Evolutionary conservation across 2,113 vertebrate genomes (phyloP), one percentile per base, ranked within the genome.

Genomic region (Polypterus bichir): DNA sequence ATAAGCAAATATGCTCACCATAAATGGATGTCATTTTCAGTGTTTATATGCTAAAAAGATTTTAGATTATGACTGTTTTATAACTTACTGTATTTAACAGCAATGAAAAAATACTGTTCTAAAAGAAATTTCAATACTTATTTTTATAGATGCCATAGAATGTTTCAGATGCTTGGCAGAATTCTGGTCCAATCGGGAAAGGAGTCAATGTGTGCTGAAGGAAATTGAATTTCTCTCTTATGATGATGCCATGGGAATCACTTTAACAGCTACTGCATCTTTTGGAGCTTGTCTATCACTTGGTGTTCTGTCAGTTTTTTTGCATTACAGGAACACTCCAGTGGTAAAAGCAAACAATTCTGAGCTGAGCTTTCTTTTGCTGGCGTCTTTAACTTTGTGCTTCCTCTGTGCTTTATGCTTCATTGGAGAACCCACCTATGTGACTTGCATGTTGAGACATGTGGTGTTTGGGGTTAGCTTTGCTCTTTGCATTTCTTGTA

Each of bases 271-370:
- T 11, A 51, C 59, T n/a, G 56, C 57, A 46, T 46, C 59, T 8
- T 9, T 64, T 52, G 63, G 63, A 49, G 57, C 48, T 4, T 47
- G 63, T 57, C 7, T 59, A 48, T 52, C 63, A 49, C 10, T 46
- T 52, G 27, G 27, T 44, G 57, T 64, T 5, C 53, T 64, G 3
- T 44, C 45, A 11, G 58, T 59, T 48, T 64, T 64, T n/a, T 10
- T 64, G 48, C 56, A 47, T 58, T 64, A 64, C 57, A 49, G 49
- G 27, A 64, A 64, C 57, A 64, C 63, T 47, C 63, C 63, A 46
- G 11, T 64, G 49, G 63, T 64, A 6, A 59, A 49, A 53, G 57
- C 57, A n/a, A 64, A 64, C 58, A 64, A 64, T 46, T 52, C 58
- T 10, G 63, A 64, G 44, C 45, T 64, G 56, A 64, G 62, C 49